Evolutionary conservation across 2,888 invertebrate genomes (phyloP).

Genomic region (Boloria selene): DNA sequence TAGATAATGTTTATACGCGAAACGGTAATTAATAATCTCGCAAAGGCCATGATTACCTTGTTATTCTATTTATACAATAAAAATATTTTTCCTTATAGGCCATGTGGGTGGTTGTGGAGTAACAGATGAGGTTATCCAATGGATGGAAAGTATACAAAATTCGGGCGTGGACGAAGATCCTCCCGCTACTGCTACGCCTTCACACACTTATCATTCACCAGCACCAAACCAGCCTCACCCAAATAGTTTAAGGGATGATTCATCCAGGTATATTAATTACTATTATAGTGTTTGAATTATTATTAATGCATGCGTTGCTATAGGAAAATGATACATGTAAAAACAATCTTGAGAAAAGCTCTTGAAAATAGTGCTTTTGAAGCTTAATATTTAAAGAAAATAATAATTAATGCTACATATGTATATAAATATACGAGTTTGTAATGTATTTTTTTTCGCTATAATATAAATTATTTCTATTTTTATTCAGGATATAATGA

Average conservation of each 20-base stretch:
- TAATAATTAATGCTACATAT: no score
- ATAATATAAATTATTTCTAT: no score
- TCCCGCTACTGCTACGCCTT: slow-evolving; percentile 51
- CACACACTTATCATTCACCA: slow-evolving; percentile 50
- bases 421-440: no score
- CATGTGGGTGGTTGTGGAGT: slow-evolving; percentile 94
- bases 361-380: no score
- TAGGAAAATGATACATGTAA: no score
- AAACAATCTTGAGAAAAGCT: no score
- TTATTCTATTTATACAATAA: not conserved
- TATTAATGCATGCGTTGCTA: no score
- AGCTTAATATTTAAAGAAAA: no score
- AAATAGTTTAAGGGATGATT: slow-evolving; percentile 73
- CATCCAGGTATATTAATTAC: slow-evolving; percentile 58
- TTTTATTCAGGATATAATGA: no score
- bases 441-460: no score
- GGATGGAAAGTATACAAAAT: slow-evolving; percentile 96
- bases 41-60: not conserved
- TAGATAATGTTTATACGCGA: not conserved
- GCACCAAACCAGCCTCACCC: slow-evolving; percentile 63
- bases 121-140: slow-evolving; percentile 92
- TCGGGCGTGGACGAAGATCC: slow-evolving; percentile 85
- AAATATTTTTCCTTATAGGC: slow-evolving; percentile 75
- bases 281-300: no score
- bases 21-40: no score